Evolutionary conservation across 2,113 vertebrate species (phyloP).

Genomic region (Sclerurus mexicanus): DNA sequence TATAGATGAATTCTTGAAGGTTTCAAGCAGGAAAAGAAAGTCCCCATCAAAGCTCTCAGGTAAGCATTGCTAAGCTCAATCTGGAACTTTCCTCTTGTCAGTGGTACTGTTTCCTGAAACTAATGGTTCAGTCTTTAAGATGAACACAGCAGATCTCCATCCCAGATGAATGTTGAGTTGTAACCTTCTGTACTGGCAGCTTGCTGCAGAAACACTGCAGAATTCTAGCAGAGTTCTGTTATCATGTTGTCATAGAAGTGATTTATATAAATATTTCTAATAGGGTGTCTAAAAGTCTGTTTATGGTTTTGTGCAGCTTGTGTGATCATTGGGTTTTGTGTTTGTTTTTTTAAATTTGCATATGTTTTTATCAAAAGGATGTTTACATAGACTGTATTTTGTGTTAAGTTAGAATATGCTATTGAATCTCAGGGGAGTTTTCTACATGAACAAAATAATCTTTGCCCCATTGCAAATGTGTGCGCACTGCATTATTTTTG

Average conservation of each 20-base stretch:
- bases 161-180: background rate
- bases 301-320: background rate
- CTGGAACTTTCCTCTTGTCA: background rate
- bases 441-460: background rate
- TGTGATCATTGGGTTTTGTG: background rate
- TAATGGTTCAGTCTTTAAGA: background rate
- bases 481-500: background rate
- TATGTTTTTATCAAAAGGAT: background rate
- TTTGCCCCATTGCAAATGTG: background rate
- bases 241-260: background rate
- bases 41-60: constrained; percentile 86
- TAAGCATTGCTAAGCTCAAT: background rate
- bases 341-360: background rate
- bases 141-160: background rate
- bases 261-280: background rate
- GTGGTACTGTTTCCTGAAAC: background rate
- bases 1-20: constrained; percentile 93
- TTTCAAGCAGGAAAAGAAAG: constrained; percentile 94
- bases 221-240: background rate
- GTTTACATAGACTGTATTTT: background rate
- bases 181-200: background rate
- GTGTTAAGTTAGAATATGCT: background rate
- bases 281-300: background rate
- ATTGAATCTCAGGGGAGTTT: background rate
- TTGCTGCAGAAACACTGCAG: background rate